A percentile compares a stretch with the other conserved stretches of the same genome.
These are phyloP conservation scores for Synanceia verrucosa DNA, from an alignment of 2,797 vertebrate genomes.

Conservation along the genomic window DNA sequence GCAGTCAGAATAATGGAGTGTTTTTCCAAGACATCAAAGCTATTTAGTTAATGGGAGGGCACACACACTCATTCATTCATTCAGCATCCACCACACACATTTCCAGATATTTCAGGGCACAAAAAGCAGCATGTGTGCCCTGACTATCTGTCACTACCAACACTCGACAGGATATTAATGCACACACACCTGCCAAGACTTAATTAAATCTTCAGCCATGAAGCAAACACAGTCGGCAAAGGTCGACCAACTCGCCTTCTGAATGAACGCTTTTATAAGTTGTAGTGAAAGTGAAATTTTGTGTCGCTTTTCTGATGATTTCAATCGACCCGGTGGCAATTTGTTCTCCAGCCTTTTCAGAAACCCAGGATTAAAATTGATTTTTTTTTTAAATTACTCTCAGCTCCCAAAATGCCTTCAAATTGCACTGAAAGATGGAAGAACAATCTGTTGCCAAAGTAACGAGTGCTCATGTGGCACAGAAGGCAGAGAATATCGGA, in stretches of 20 bases:
- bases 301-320: constrained; percentile 9
- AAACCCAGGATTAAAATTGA: constrained; percentile 52
- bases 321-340: constrained; percentile 34
- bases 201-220: not conserved
- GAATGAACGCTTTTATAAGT: constrained; percentile 18
- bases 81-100: constrained; percentile 18
- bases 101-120: constrained; percentile 18
- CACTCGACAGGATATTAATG: constrained; percentile 39
- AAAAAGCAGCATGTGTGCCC: constrained; percentile 4
- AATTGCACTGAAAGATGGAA: constrained; percentile 25
- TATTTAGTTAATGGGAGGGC: constrained; percentile 36
- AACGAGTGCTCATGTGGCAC: not conserved
- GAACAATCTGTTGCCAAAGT: constrained; percentile 6
- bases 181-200: constrained; percentile 2
- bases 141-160: constrained; percentile 4
- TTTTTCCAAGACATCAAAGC: constrained; percentile 57
- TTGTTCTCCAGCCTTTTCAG: constrained; percentile 27
- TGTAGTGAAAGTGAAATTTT: constrained; percentile 1
- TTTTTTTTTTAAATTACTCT: constrained; percentile 33
- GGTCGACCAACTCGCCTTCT: constrained; percentile 11
- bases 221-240: not conserved
- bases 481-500: constrained; percentile 5
- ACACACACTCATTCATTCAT: not conserved
- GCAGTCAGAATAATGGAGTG: constrained; percentile 43
- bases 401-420: constrained; percentile 23